These are phyloP conservation scores for Cydia strobilella DNA, from an alignment of 1,140 invertebrate genomes.

Conservation along the genomic window DNA sequence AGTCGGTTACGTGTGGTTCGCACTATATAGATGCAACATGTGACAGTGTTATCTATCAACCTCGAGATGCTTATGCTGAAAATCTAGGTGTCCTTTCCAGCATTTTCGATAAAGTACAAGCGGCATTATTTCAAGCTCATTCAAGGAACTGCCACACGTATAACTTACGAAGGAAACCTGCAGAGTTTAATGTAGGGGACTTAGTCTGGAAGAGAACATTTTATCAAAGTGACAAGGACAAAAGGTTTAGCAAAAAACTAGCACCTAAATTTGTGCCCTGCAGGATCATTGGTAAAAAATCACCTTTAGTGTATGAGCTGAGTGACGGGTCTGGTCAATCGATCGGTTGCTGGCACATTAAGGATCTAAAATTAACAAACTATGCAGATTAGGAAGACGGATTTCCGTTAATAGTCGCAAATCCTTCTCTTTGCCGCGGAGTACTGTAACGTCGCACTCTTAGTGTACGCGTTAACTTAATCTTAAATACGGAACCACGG, in stretches of 20 bases:
- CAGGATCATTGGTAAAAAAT: constrained; percentile 21
- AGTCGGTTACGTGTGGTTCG: constrained; percentile 18
- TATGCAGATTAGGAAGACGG: not conserved
- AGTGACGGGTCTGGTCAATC: not conserved
- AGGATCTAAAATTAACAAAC: constrained; percentile 28
- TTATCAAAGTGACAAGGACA: constrained; percentile 30
- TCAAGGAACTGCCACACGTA: constrained; percentile 6
- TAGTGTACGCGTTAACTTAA: too few relatives aligned
- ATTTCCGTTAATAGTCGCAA: too few relatives aligned
- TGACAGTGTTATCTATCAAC: constrained; percentile 5
- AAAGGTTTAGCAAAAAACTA: constrained; percentile 21
- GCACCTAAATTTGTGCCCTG: constrained; percentile 32
- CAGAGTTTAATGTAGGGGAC: constrained; percentile 28
- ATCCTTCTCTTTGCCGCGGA: too few relatives aligned
- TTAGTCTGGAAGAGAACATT: constrained; percentile 24
- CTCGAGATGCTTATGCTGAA: constrained; percentile 32
- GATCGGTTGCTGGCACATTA: constrained; percentile 18
- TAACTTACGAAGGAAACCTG: constrained; percentile 18
- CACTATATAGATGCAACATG: not conserved
- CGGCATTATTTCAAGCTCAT: not conserved
- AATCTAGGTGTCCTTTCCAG: constrained; percentile 15
- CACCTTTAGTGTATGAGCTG: constrained; percentile 24
- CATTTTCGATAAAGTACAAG: constrained; percentile 17
- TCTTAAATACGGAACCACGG: too few relatives aligned
- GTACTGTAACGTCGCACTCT: too few relatives aligned